Base-by-base conservation (phyloP, 2,888 invertebrate species). In the Mythimna impura region DNA sequence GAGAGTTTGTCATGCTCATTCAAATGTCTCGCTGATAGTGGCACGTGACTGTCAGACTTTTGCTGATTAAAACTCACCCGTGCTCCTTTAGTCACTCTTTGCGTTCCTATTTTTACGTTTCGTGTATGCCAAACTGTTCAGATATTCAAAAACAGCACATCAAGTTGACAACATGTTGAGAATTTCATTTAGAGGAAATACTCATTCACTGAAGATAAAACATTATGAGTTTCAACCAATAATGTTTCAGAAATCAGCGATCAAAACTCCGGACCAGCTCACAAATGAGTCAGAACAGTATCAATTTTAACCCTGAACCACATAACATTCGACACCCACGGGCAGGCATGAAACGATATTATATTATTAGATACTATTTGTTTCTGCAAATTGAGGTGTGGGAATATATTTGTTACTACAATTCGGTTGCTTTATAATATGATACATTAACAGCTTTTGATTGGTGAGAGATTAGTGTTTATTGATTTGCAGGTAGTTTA, bases 271-370 rank as follows among this genome's bases (percentile, higher is more conserved):
- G 8, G 5, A 14, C 25, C 52, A 70, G 25, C 6, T 47, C 43
- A 47, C 67, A 55, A 68, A 43, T 81, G 84, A 81, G 36, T 83
- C 81, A 80, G 55, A 62, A 1, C 25, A 65, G 61, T 34, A 58
- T 66, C 72, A 70, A 54, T 67, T 78, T 63, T 73, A 86, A 77
- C 85, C 84, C 70, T 85, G 86, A 85, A 86, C 85, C 61, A 82
- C 75, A 77, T 82, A 63, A 79, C 84, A 86, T 86, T 85, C 58
- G 57, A 61, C 80, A 67, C 86, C 85, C 82, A 85, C 85, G 67
- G 40, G 34, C 47, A 61, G 68, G 57, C 68, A 54, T 69, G 76
- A 73, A 75, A 66, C 82, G 67, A 76, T 86, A 77, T 77, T 83
- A 76, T 81, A 78, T 64, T 84, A 76, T 79, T 78, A 69, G 50